Base-by-base conservation (phyloP, 2,888 invertebrate genomes). In the Actias luna region DNA sequence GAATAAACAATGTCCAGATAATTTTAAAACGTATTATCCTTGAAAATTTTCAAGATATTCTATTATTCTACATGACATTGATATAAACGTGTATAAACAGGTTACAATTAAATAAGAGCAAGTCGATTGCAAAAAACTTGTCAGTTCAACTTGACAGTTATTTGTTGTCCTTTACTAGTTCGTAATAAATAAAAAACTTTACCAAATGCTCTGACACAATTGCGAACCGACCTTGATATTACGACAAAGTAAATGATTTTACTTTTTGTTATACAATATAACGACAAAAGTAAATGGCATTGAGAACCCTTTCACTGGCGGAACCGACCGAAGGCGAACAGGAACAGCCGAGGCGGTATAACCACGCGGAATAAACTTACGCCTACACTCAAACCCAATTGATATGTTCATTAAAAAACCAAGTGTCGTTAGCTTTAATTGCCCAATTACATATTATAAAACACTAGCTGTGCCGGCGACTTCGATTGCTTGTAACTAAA, bases 281-380 rank as follows among this genome's bases (percentile, higher is more conserved):
- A 63, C 25, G 14, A 25, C 67, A 65, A 72, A 72, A 70, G 69
- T 65, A 66, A 74, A 68, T 76, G 81, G 78, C 82, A 82, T 80
- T 84, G 83, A 75, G 65, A 77, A 69, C 73, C 87, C 88, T 88
- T 88, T 88, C 88, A 85, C 87, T 69, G 58, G 58, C 68, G 77
- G 29, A 75, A 79, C 76, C 68, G 63, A 69, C 67, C 65, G 84
- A 85, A 87, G 87, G 87, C 70, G 62, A 85, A 62, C 85, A 65
- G 82, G 83, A 81, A 75, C 73, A 70, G 73, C 73, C 72, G 73
- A 68, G 63, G 68, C 63, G 31, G 58, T 66, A 64, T 57, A 66
- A 64, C 59, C 65, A 58, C 66, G 65, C 60, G 65, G 61, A 65
- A 64, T 61, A 59, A 64, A 58, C 31, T 58, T 62, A 55, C 55